Percentiles rank a stretch among this genome's conserved stretches.
Evolutionary conservation across 2,888 invertebrate species (phyloP).

Genomic region (Spisula solida): DNA sequence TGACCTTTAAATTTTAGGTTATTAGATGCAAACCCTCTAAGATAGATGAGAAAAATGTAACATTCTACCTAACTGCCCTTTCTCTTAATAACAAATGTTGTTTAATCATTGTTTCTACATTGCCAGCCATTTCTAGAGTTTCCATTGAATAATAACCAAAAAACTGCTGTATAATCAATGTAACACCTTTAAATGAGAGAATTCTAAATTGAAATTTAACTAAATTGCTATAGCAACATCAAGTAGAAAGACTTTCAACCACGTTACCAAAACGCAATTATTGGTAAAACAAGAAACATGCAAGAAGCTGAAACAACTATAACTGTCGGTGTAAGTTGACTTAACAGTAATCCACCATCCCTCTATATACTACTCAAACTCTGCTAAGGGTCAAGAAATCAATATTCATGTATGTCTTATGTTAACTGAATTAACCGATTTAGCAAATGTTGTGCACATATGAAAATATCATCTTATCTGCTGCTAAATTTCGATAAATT

Average conservation of each 20-base stretch:
- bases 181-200: slow-evolving; percentile 19
- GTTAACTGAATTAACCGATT: too few species aligned
- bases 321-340: not conserved
- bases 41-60: not conserved
- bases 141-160: not conserved
- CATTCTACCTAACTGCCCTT: not conserved
- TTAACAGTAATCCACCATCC: too few species aligned
- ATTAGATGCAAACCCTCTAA: too few species aligned
- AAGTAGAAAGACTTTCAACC: not conserved
- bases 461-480: too few species aligned
- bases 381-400: too few species aligned
- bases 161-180: not conserved
- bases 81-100: not conserved
- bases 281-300: not conserved
- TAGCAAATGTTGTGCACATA: too few species aligned
- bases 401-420: too few species aligned
- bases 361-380: too few species aligned
- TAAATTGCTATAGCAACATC: not conserved
- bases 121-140: not conserved
- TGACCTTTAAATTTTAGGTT: not conserved
- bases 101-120: not conserved
- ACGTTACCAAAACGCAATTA: not conserved
- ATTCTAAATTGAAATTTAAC: not conserved
- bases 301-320: not conserved
- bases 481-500: too few species aligned